Percentiles rank a stretch among this genome's conserved stretches.
These are phyloP conservation scores for Yponomeuta evonymella DNA, from an alignment of 2,888 invertebrate species.

Conservation along the genomic window DNA sequence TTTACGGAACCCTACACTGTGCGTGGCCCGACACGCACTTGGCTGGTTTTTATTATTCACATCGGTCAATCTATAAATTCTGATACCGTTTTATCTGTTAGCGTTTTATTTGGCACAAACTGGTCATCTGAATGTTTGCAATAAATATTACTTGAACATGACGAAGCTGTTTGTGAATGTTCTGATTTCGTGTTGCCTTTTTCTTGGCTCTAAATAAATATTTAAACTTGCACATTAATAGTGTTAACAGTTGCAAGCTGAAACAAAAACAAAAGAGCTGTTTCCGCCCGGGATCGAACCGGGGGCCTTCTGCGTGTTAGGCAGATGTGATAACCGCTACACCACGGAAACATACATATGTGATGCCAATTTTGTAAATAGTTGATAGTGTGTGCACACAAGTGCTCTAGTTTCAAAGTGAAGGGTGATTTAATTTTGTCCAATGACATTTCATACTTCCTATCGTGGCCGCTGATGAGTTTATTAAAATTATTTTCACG, in stretches of 20 bases:
- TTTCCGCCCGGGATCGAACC: constrained; percentile 73
- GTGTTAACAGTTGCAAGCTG: not conserved
- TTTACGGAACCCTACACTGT: too few relatives aligned
- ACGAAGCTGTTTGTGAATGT: too few relatives aligned
- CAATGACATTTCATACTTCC: not conserved
- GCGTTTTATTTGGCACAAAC: not conserved
- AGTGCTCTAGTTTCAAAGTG: not conserved
- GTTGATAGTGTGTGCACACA: not conserved
- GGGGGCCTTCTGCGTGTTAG: constrained; percentile 77
- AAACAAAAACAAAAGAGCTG: constrained; percentile 38
- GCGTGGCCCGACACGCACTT: too few relatives aligned
- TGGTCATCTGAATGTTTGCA: not conserved
- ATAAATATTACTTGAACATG: not conserved
- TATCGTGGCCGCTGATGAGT: too few relatives aligned
- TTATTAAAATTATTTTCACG: too few relatives aligned
- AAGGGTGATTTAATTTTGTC: not conserved
- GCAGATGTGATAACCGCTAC: constrained; percentile 94
- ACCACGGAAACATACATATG: constrained; percentile 79
- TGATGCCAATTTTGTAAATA: not conserved
- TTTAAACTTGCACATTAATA: too few relatives aligned
- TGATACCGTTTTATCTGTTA: not conserved
- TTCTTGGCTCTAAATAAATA: too few relatives aligned
- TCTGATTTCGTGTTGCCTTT: too few relatives aligned
- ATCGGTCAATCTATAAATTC: not conserved
- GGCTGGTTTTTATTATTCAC: not conserved